These are phyloP conservation scores for Gobiocypris rarus DNA, from an alignment of 2,113 vertebrate genomes.

Conservation along the genomic window DNA sequence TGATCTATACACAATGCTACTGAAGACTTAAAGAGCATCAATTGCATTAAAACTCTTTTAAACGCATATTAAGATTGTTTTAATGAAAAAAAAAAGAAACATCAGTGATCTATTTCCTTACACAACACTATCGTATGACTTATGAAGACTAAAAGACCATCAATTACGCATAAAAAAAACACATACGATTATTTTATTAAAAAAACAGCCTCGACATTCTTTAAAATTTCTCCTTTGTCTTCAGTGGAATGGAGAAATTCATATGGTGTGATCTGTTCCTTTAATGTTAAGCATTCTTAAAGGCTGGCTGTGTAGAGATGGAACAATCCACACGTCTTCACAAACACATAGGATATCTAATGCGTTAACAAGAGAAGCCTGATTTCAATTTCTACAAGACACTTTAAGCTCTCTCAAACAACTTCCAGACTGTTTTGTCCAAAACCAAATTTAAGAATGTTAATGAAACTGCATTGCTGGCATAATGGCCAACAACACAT, in stretches of 20 bases:
- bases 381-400: constrained; percentile 50
- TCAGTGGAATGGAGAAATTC: background rate
- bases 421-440: constrained; percentile 1
- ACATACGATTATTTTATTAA: background rate
- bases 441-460: background rate
- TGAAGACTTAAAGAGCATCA: too few relatives aligned
- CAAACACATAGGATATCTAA: constrained; percentile 31
- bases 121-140: background rate
- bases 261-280: background rate
- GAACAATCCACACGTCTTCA: constrained; percentile 20
- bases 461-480: background rate
- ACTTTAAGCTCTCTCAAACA: constrained; percentile 17
- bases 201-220: background rate
- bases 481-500: background rate
- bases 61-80: too few relatives aligned
- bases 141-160: background rate
- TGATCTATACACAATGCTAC: too few relatives aligned
- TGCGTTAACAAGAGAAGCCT: constrained; percentile 49
- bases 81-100: too few relatives aligned
- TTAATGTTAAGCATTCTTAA: background rate
- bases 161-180: too few relatives aligned
- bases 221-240: background rate
- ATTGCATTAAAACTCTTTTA: too few relatives aligned
- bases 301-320: constrained; percentile 12
- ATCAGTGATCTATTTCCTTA: too few relatives aligned